Evolutionary conservation across 2,113 vertebrate species (phyloP).

Genomic region (Lethenteron camtschaticum): DNA sequence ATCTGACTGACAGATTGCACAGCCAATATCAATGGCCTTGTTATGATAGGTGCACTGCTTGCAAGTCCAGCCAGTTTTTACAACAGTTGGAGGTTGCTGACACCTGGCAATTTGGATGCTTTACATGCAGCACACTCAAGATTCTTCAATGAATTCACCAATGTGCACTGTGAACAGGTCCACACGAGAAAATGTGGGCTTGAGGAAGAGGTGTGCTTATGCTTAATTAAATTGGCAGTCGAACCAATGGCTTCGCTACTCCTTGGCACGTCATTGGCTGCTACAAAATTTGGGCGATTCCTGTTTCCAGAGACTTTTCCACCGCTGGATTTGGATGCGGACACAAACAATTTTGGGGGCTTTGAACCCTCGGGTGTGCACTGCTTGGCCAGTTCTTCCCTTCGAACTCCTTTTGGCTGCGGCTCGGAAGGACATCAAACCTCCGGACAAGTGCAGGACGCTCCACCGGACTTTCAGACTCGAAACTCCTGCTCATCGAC

Average conservation of each 20-base stretch:
- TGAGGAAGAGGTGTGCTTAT: conserved; percentile 1
- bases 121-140: not conserved
- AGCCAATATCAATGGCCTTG: not conserved
- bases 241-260: not conserved
- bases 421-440: not conserved
- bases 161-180: not conserved
- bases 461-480: too few species aligned
- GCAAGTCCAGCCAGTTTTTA: not conserved
- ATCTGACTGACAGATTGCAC: not conserved
- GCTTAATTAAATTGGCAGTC: not conserved
- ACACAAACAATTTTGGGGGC: not conserved
- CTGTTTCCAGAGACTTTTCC: not conserved
- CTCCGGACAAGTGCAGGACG: not conserved
- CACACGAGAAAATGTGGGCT: not conserved
- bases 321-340: not conserved
- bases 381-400: not conserved
- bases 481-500: too few species aligned
- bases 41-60: not conserved
- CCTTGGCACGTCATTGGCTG: not conserved
- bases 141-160: not conserved
- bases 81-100: not conserved
- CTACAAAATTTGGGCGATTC: not conserved
- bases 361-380: not conserved
- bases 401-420: not conserved
- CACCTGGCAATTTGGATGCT: not conserved